Evolutionary conservation across 2,888 invertebrate genomes (phyloP).

Genomic region (Pammene fasciana): DNA sequence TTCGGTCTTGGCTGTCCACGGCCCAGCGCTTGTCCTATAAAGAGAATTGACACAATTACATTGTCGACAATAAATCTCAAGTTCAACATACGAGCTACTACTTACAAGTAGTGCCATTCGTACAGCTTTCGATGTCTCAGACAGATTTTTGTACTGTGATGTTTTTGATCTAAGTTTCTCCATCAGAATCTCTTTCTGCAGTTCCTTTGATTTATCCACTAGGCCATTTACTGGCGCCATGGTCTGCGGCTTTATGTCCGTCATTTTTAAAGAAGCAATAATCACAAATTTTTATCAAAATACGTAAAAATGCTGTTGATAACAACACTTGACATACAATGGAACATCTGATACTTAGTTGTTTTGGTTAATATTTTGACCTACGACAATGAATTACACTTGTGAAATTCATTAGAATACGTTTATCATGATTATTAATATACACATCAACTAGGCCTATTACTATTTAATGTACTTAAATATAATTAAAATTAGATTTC

Average conservation of each 20-base stretch:
- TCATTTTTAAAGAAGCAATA: constrained; percentile 56
- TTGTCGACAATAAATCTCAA: constrained; percentile 21
- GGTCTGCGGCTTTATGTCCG: constrained; percentile 63
- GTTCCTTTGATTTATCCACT: constrained; percentile 76
- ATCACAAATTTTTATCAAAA: constrained; percentile 36
- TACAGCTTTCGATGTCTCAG: constrained; percentile 94
- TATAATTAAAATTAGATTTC: constrained; percentile 38
- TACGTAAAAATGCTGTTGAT: constrained; percentile 46
- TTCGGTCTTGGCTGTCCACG: constrained; percentile 92
- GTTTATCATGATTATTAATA: constrained; percentile 5
- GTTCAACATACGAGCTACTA: constrained; percentile 42
- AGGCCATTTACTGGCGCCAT: constrained; percentile 67
- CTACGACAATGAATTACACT: constrained; percentile 16
- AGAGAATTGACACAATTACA: constrained; percentile 44
- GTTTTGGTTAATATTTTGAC: constrained; percentile 45
- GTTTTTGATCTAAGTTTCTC: constrained; percentile 94
- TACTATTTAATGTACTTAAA: constrained; percentile 28
- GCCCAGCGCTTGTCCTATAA: constrained; percentile 94
- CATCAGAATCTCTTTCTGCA: constrained; percentile 94
- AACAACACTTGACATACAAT: constrained; percentile 50
- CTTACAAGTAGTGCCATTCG: constrained; percentile 92
- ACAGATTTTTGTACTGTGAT: constrained; percentile 90
- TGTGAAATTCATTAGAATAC: constrained; percentile 8
- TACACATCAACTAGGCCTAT: constrained; percentile 20
- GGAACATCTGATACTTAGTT: constrained; percentile 57